A percentile compares a stretch with the other conserved stretches of the same genome.
Evolutionary conservation across 1,140 invertebrate genomes (phyloP).

Genomic region (Brevipalpus yothersi): DNA sequence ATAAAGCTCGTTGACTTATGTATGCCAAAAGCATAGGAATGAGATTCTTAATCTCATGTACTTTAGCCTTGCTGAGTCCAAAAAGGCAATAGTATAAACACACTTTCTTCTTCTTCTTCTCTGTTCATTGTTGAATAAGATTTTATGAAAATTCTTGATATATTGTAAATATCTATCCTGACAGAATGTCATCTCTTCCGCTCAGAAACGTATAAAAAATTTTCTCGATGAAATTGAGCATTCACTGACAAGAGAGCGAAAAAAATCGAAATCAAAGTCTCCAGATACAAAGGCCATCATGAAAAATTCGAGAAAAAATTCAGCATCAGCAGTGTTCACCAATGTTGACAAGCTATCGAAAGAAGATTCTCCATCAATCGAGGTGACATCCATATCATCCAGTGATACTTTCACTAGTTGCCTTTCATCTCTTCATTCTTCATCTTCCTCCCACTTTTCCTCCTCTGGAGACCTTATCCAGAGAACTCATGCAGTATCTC

Average conservation of each 20-base stretch:
- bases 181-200: background rate
- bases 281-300: too few relatives aligned
- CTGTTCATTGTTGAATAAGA: background rate
- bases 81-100: background rate
- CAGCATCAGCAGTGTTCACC: background rate
- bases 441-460: too few relatives aligned
- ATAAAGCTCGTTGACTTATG: too few relatives aligned
- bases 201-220: background rate
- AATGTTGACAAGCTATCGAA: background rate
- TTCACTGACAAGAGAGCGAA: background rate
- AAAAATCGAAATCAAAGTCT: background rate
- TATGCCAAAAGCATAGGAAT: background rate
- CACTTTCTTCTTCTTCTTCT: too few relatives aligned
- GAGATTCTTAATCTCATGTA: background rate
- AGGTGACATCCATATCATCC: conserved; percentile 43
- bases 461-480: too few relatives aligned
- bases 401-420: conserved; percentile 85
- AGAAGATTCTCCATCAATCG: background rate
- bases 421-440: too few relatives aligned
- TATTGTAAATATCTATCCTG: background rate
- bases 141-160: background rate
- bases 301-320: background rate
- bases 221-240: conserved; percentile 2
- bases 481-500: too few relatives aligned
- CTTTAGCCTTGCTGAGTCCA: background rate